Conservation (phyloP, 2,888 invertebrate genomes). For the Chouioia cunea region DNA sequence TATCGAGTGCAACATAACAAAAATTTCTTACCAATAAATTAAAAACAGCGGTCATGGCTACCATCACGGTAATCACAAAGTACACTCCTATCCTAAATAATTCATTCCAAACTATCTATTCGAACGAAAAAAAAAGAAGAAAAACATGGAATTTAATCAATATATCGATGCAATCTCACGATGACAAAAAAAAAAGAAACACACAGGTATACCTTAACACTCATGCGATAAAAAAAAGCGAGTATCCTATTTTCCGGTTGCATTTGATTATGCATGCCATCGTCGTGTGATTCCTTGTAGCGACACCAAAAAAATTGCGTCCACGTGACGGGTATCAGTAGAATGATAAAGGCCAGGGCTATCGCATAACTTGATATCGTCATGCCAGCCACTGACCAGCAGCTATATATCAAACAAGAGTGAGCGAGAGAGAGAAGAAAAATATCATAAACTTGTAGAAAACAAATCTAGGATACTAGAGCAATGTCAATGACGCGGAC, state of each 20-base stretch:
- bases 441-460: constrained; percentile 2
- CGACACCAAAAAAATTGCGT: constrained; percentile 80
- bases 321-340: constrained; percentile 80
- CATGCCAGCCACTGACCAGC: constrained; percentile 35
- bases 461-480: no score
- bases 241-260: constrained; percentile 72
- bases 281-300: constrained; percentile 68
- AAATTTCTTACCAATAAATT: constrained; percentile 70
- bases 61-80: constrained; percentile 75
- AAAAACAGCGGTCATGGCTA: constrained; percentile 76
- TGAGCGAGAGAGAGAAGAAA: not conserved
- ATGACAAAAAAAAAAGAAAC: constrained; percentile 26
- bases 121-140: constrained; percentile 1
- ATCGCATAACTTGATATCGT: constrained; percentile 68
- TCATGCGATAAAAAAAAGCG: constrained; percentile 73
- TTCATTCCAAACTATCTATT: constrained; percentile 74
- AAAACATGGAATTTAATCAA: not conserved
- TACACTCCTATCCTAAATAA: constrained; percentile 77
- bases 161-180: constrained; percentile 4
- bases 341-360: constrained; percentile 70
- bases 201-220: constrained; percentile 63
- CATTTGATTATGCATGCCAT: constrained; percentile 69
- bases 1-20: not conserved
- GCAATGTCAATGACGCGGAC: no score
- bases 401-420: not conserved